Evolutionary conservation across 2,797 vertebrate species (phyloP), one percentile per base, ranked within the genome.

Genomic region (Myripristis murdjan): DNA sequence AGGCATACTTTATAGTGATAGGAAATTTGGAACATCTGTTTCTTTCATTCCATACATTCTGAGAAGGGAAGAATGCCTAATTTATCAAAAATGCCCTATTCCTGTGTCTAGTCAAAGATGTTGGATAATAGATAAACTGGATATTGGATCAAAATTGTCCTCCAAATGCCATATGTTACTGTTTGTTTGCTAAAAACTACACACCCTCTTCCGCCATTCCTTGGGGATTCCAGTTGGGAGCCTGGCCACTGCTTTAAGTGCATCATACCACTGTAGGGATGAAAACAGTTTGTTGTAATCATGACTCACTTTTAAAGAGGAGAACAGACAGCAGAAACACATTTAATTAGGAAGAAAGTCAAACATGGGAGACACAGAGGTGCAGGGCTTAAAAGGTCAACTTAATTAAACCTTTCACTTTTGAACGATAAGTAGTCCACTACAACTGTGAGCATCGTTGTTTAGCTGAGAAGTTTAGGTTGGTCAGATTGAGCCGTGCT

Each of bases 181-280:
- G 11, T 22, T 14, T 9, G 18, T 1, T 37, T 9, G 23, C 12
- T 23, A 7, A 23, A 15, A 3, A 33, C 12, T 5, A 46, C 88
- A 54, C 85, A 99, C 98, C 95, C 96, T 96, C 84, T 95, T 97
- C 74, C 98, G 95, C 98, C 98, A 99, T 53, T 99, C 98, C 80
- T 98, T 99, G 0, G 98, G 98, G 69, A 99, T 96, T 61, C 98
- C 98, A 16, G 98, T 98, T 0, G 98, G 96, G n/a, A 99, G 93
- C 18, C 98, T 92, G 28, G 97, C 98, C 84, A 99, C 98, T 0
- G 98, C 95, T 91, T 99, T 99, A 44, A 99, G 96, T 0, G 98
- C 97, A 84, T 99, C 98, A 1, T 99, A 97, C 98, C 98, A 99
- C 98, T 99, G 86, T 5, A 55, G 53, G 31, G 31, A 39, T 33